Percentiles rank a stretch among this genome's conserved stretches.
phyloP scores from a whole-genome alignment of 2,888 invertebrate species.

The Ellobium chinense region DNA sequence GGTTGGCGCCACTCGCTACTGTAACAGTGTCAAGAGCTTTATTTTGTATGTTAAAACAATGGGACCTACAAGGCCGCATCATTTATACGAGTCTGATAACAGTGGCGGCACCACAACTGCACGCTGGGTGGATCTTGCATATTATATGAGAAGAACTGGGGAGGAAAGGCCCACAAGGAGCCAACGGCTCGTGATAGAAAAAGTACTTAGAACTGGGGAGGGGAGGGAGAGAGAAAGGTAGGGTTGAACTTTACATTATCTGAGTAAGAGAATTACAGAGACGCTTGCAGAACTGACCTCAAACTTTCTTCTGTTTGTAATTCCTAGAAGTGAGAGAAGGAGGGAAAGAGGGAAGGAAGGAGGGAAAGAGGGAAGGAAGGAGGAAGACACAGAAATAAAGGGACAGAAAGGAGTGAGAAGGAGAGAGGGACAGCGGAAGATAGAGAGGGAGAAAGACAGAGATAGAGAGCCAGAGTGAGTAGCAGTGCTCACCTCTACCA shows the following conservation, averaged over 20 bases:
- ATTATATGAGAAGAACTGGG: too few relatives aligned
- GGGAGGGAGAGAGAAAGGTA: not conserved
- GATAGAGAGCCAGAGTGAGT: not conserved
- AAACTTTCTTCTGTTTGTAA: not conserved
- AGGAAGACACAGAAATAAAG: not conserved
- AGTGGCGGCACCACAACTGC: too few relatives aligned
- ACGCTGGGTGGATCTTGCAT: too few relatives aligned
- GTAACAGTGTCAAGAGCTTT: too few relatives aligned
- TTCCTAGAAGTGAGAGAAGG: not conserved
- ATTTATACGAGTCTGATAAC: too few relatives aligned
- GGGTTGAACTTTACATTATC: not conserved
- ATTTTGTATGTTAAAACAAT: too few relatives aligned
- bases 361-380: not conserved
- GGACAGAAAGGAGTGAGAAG: not conserved
- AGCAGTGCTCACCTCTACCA: conserved; percentile 69
- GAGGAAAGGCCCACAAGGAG: too few relatives aligned
- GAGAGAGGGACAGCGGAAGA: not conserved
- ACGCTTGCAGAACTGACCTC: not conserved
- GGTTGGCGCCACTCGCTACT: too few relatives aligned
- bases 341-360: not conserved
- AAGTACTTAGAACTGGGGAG: not conserved
- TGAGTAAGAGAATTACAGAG: not conserved
- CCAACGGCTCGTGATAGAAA: too few relatives aligned
- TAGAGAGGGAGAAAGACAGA: not conserved
- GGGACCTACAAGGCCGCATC: too few relatives aligned